phyloP scores from a whole-genome alignment of 2,113 vertebrate species.

The Cottus gobio region DNA sequence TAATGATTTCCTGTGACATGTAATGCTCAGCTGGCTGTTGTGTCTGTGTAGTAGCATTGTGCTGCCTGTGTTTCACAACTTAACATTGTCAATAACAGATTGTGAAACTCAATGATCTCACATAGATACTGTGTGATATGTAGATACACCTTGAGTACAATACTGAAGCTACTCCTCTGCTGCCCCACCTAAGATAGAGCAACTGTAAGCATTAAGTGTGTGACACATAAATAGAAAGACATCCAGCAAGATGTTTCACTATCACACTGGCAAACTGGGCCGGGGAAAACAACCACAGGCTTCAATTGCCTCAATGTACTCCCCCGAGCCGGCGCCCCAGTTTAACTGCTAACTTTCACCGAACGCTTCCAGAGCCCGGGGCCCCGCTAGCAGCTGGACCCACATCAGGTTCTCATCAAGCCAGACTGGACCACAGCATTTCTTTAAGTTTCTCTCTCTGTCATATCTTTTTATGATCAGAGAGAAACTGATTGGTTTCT shows the following conservation, averaged over 20 bases:
- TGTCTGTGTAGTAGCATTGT: slow-evolving; percentile 30
- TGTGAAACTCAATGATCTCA: slow-evolving; percentile 44
- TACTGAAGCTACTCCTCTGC: neutral
- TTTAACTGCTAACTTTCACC: slow-evolving; percentile 76
- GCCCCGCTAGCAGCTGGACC: slow-evolving; percentile 59
- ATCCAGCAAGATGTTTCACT: slow-evolving; percentile 23
- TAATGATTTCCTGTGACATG: slow-evolving; percentile 37
- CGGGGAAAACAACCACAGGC: slow-evolving; percentile 44
- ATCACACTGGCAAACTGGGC: slow-evolving; percentile 23
- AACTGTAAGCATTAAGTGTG: neutral
- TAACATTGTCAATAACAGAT: slow-evolving; percentile 45
- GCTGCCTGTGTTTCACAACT: slow-evolving; percentile 45
- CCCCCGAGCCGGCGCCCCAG: slow-evolving; percentile 58
- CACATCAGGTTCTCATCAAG: slow-evolving; percentile 77
- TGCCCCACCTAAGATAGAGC: neutral
- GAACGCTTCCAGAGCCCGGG: slow-evolving; percentile 60
- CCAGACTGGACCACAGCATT: slow-evolving; percentile 3
- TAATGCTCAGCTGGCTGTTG: slow-evolving; percentile 2
- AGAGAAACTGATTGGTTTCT: neutral
- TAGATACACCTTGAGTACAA: neutral
- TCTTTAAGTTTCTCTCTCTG: slow-evolving; percentile 18
- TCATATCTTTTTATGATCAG: slow-evolving; percentile 16
- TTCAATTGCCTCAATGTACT: slow-evolving; percentile 65
- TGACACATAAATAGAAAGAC: slow-evolving; percentile 7
- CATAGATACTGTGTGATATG: slow-evolving; percentile 6